Percentiles rank a stretch among this genome's conserved stretches.
phyloP scores from a whole-genome alignment of 2,888 invertebrate genomes.

The Eucera pruinosa region DNA sequence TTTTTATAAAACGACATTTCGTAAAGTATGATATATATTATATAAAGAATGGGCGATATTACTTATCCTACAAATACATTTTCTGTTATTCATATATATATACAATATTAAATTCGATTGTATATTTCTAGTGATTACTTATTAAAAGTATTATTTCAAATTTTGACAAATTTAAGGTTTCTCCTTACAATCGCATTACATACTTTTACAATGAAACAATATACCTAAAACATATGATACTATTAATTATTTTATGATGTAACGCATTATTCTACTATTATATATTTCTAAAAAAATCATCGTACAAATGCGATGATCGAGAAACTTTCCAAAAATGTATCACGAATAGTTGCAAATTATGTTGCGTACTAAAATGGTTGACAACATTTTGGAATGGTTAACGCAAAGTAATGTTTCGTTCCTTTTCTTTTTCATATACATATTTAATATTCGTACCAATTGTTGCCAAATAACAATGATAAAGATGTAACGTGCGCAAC shows the following conservation, averaged over 20 bases:
- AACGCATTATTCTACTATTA: background rate
- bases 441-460: too few species aligned
- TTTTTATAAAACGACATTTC: too few species aligned
- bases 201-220: too few species aligned
- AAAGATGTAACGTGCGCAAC: constrained; percentile 21
- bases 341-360: background rate
- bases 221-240: too few species aligned
- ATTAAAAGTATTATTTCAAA: too few species aligned
- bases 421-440: too few species aligned
- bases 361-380: background rate
- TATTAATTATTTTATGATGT: too few species aligned
- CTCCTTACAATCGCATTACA: too few species aligned
- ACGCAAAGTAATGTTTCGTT: background rate
- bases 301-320: background rate
- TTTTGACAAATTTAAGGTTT: too few species aligned
- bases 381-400: background rate
- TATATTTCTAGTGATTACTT: background rate
- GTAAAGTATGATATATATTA: too few species aligned
- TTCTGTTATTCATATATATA: background rate
- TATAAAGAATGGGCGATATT: too few species aligned
- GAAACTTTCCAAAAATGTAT: background rate
- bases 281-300: background rate
- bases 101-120: background rate
- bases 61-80: background rate
- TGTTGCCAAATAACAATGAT: constrained; percentile 2